Conservation (phyloP, 2,888 invertebrate genomes). For the Synergus japonicus region DNA sequence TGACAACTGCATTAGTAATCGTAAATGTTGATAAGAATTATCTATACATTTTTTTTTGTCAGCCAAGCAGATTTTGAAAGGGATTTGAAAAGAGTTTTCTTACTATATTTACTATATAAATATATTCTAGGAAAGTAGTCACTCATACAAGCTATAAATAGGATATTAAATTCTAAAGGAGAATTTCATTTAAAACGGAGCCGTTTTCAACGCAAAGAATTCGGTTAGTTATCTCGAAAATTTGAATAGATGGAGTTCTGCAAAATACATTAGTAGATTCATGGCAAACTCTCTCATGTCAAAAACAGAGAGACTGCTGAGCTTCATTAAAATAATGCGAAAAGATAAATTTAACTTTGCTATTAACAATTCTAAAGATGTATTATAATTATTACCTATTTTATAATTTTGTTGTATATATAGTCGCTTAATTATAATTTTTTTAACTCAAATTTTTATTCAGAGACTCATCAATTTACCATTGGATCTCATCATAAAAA, state of each 20-base stretch:
- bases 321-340: background rate
- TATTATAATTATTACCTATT: no score
- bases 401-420: no score
- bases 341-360: background rate
- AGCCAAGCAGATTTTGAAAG: background rate
- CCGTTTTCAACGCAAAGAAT: constrained; percentile 25
- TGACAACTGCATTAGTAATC: no score
- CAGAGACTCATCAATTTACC: background rate
- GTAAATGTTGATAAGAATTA: no score
- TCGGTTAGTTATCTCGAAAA: constrained; percentile 10
- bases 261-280: constrained; percentile 22
- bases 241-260: constrained; percentile 19
- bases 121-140: background rate
- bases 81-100: background rate
- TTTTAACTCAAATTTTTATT: no score
- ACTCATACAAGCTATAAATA: background rate
- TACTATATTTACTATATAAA: no score
- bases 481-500: constrained; percentile 10
- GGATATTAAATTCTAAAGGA: constrained; percentile 24
- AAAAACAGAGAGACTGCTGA: background rate
- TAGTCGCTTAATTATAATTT: no score
- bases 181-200: constrained; percentile 1
- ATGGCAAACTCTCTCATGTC: background rate
- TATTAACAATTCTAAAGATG: no score
- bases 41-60: no score